Evolutionary conservation across 2,113 vertebrate genomes (phyloP), one percentile per base, ranked within the genome.

Genomic region (Halichoerus grypus): DNA sequence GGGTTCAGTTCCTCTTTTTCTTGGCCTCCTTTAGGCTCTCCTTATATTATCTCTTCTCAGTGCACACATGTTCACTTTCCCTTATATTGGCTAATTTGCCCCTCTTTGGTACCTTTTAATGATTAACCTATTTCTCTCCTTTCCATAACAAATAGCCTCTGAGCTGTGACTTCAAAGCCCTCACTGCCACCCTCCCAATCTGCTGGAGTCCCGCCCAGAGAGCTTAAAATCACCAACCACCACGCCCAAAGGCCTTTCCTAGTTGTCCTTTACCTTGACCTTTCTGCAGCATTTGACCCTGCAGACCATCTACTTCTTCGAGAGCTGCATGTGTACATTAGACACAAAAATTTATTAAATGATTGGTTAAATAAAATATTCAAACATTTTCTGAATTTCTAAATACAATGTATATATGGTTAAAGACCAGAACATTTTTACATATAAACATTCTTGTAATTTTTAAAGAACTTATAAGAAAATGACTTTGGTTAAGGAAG

Each of bases 391-490:
- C 16, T 39, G 33, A 88, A 90, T 77, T 88, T 39, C 51, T 88
- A 81, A 65, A 55, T 59, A 57, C 21, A 46, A 77, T 61, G 10
- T 84, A n/a, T 61, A 77, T 36, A 46, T 85, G 57, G 53, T 46
- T 88, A 92, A 92, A 90, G 46, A 83, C 26, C 11, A 85, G 81
- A 80, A 95, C 18, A 1, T 0, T 28, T 76, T 69, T 84, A 51
- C 42, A 57, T 63, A 22, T 87, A 89, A 74, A 80, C 0, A 10
- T 61, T 1, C 24, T 84, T 81, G 8, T 74, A 16, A 72, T 61
- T 89, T 93, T 92, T 53, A 77, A 93, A 67, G 76, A 95, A 82
- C 28, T 97, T 5, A 59, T 83, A 12, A 82, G 74, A 61, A 97
- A 92, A 83, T 83, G 11, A 90, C 80, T 84, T 57, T 31, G 39